A percentile compares a stretch with the other conserved stretches of the same genome.
Conservation (phyloP, 2,888 invertebrate genomes). For the Temnothorax ravouxi region DNA sequence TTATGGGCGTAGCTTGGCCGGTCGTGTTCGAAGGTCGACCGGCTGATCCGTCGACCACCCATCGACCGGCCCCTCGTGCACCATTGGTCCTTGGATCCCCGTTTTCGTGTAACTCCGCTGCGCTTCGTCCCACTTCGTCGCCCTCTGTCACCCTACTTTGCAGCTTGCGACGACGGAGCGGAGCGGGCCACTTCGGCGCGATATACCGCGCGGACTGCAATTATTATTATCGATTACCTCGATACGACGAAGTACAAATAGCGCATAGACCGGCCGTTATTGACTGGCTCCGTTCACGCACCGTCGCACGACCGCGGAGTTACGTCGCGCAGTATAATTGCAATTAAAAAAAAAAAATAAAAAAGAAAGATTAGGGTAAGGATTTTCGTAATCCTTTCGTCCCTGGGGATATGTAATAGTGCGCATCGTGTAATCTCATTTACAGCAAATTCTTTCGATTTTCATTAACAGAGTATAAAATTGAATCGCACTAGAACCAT, state of each 20-base stretch:
- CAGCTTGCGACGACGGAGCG: slow-evolving; percentile 44
- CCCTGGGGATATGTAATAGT: neutral
- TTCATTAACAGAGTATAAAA: neutral
- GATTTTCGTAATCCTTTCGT: neutral
- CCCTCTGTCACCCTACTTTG: slow-evolving; percentile 34
- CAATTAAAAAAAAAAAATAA: slow-evolving; percentile 55
- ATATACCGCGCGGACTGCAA: slow-evolving; percentile 73
- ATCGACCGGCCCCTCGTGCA: slow-evolving; percentile 76
- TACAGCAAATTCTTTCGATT: neutral
- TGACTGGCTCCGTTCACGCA: slow-evolving; percentile 69
- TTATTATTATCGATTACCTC: slow-evolving; percentile 82
- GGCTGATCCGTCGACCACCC: slow-evolving; percentile 71
- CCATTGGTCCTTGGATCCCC: slow-evolving; percentile 74
- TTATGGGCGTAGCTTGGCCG: slow-evolving; percentile 40
- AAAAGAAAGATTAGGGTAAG: neutral
- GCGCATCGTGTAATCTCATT: too few relatives aligned
- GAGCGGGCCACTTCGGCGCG: slow-evolving; percentile 35
- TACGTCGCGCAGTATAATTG: slow-evolving; percentile 74
- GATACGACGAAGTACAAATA: slow-evolving; percentile 79
- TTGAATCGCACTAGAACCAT: neutral
- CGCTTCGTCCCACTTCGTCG: slow-evolving; percentile 53
- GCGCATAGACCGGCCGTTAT: slow-evolving; percentile 76
- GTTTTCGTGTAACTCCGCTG: slow-evolving; percentile 61
- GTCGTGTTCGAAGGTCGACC: slow-evolving; percentile 70
- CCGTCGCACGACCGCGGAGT: slow-evolving; percentile 59